Evolutionary conservation across 2,797 vertebrate genomes (phyloP).

Genomic region (Vireo griseus): DNA sequence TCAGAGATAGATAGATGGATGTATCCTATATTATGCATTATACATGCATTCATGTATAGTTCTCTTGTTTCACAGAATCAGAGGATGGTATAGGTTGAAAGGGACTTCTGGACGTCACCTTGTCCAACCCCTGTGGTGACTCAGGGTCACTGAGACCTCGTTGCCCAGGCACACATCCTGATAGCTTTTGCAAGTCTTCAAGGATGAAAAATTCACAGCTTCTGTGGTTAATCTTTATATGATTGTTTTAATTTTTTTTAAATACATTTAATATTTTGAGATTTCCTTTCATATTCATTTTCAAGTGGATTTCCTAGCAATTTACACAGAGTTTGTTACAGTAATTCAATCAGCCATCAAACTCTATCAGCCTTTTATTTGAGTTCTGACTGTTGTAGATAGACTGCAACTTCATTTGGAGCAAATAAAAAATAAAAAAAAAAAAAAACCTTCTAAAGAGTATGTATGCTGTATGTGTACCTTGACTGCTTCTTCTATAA

Average conservation of each 20-base stretch:
- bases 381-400: neutral
- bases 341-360: neutral
- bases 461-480: neutral
- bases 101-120: neutral
- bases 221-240: neutral
- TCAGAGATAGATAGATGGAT: neutral
- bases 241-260: neutral
- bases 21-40: neutral
- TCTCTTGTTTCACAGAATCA: neutral
- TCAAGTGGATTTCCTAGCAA: neutral
- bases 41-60: neutral
- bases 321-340: neutral
- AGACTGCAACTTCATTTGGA: neutral
- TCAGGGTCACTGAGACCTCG: neutral
- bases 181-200: neutral
- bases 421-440: neutral
- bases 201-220: neutral
- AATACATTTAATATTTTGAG: neutral
- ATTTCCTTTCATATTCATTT: neutral
- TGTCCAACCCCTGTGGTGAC: neutral
- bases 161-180: neutral
- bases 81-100: neutral
- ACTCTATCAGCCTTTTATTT: neutral
- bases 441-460: neutral
- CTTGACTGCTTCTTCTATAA: neutral